Evolutionary conservation across 2,888 invertebrate genomes (phyloP), one percentile per base, ranked within the genome.

Genomic region (Ceramica pisi): DNA sequence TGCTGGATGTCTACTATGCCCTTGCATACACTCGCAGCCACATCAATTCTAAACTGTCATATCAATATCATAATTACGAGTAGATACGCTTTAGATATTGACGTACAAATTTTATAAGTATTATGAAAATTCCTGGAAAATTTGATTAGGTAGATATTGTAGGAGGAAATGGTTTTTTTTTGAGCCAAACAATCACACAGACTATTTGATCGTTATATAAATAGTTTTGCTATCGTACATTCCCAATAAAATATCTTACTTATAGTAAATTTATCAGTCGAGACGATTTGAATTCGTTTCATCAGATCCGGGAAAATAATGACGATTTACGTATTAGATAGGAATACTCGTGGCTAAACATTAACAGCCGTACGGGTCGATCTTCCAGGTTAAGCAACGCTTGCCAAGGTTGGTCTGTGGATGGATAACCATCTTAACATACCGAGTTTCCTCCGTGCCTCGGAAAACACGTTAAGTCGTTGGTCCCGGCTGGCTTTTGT

Each of bases 121-220:
- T 26, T 5, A 62, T n/a, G 51, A 64, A 78, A 44, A 57, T 71
- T 67, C 75, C 41, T 56, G 64, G 75, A 79, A 75, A 75, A 67
- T 26, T 67, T 26, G 79, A 79, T 78, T 65, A 61, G 12, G 7
- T 70, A 41, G 41, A 50, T 26, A 67, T 57, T 38, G 26, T 31
- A 50, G 63, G 12, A 46, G 48, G 46, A 60, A 67, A 50, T 44
- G 44, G 35, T 60, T 67, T 50, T 64, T 35, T 57, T 57, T 60
- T 67, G 16, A 21, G 31, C 44, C 35, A 57, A 14, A 35, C 57
- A 66, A 78, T 78, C 48, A 55, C 26, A 48, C 10, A 35, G 35
- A 50, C 69, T 74, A 46, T 46, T 71, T 57, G 46, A 65, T 75
- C 35, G 48, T 44, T 50, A 60, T 63, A 35, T 31, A 62, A 53